phyloP scores from a whole-genome alignment of 2,888 invertebrate species.

The Cyaniris semiargus region DNA sequence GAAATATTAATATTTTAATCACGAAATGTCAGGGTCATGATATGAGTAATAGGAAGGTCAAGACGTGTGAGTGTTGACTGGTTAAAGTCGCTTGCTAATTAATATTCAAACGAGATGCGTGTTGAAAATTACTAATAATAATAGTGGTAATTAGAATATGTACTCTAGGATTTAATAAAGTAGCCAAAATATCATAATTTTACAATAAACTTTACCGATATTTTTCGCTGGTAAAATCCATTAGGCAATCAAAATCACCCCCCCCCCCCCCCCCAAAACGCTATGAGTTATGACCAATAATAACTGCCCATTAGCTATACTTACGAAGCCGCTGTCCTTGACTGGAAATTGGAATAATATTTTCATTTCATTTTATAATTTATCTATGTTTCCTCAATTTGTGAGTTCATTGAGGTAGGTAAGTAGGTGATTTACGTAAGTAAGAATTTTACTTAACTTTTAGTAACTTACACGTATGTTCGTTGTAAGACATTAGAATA shows the following conservation, averaged over 20 bases:
- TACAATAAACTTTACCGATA: background rate
- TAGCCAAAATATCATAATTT: background rate
- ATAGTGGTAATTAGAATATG: background rate
- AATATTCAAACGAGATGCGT: slow-evolving; percentile 21
- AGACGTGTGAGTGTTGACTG: background rate
- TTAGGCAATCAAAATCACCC: background rate
- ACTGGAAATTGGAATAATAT: background rate
- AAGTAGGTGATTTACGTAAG: too few relatives aligned
- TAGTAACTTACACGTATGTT: too few relatives aligned
- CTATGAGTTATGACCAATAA: background rate
- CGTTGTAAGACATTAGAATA: too few relatives aligned
- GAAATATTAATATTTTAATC: background rate
- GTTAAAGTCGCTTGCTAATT: background rate
- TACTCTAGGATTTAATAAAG: background rate
- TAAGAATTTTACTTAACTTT: too few relatives aligned
- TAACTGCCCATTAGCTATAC: background rate
- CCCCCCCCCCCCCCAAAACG: too few relatives aligned
- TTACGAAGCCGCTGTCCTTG: background rate
- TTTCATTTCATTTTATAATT: too few relatives aligned
- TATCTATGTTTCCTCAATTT: too few relatives aligned
- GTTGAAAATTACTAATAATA: background rate
- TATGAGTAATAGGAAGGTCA: background rate
- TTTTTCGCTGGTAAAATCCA: background rate
- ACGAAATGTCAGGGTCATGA: slow-evolving; percentile 33
- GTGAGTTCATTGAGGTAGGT: too few relatives aligned